phyloP scores from a whole-genome alignment of 1,140 invertebrate genomes.

The Megalopta genalis region DNA sequence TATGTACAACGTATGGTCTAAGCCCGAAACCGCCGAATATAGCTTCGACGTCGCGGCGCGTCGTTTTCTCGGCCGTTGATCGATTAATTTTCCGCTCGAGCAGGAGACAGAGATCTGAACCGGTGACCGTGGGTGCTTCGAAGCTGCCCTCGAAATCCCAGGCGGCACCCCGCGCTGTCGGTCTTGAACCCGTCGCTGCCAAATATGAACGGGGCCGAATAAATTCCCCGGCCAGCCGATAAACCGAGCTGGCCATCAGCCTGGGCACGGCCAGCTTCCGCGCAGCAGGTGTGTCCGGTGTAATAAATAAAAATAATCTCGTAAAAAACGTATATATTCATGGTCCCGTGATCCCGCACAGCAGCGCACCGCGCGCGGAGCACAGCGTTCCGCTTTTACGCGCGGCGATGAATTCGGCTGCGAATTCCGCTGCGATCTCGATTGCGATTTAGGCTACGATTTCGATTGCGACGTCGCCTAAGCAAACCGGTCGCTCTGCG shows the following conservation, averaged over 20 bases:
- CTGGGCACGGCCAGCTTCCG: background rate
- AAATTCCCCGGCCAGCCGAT: constrained; percentile 22
- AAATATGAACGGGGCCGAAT: constrained; percentile 20
- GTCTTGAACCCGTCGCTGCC: background rate
- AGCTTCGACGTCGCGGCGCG: too few species aligned
- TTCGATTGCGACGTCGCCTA: too few species aligned
- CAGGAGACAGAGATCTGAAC: background rate
- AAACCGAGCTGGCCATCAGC: constrained; percentile 15
- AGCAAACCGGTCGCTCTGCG: too few species aligned
- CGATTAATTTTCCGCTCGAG: constrained; percentile 53
- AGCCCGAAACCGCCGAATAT: too few species aligned
- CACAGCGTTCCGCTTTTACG: background rate
- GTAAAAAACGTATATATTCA: constrained; percentile 27
- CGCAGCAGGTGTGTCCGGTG: background rate
- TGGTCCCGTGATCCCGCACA: background rate
- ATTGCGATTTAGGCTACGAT: too few species aligned
- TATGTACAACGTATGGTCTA: too few species aligned
- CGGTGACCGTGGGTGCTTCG: too few species aligned
- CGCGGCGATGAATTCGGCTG: background rate
- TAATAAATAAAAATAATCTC: constrained; percentile 32
- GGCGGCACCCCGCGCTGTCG: background rate
- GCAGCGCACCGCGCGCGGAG: background rate
- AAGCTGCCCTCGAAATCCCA: background rate
- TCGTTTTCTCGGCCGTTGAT: too few species aligned
- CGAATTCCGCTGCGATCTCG: too few species aligned